Conservation (phyloP, 2,888 invertebrate species). For the Zaprionus bogoriensis region DNA sequence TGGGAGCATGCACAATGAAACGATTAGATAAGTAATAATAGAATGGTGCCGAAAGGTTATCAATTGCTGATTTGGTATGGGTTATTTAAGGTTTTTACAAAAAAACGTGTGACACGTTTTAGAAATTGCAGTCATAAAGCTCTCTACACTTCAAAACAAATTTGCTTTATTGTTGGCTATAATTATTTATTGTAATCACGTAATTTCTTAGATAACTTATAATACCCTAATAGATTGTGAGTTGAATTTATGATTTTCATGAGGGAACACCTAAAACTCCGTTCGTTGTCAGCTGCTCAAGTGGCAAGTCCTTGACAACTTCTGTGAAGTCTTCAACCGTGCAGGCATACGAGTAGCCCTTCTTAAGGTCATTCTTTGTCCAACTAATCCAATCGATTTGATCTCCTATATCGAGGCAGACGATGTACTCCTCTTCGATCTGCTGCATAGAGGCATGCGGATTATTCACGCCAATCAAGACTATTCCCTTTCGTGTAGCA, state of each 20-base stretch:
- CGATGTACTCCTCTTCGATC: constrained; percentile 63
- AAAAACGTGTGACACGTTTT: neutral
- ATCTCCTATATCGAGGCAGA: constrained; percentile 74
- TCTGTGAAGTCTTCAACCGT: constrained; percentile 67
- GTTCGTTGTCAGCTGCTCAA: constrained; percentile 54
- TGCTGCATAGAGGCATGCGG: constrained; percentile 73
- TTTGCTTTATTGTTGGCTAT: constrained; percentile 8
- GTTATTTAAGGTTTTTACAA: neutral
- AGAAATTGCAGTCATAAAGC: constrained; percentile 21
- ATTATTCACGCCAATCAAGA: constrained; percentile 84
- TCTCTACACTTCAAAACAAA: constrained; percentile 20
- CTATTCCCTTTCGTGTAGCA: constrained; percentile 82
- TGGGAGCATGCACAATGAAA: neutral
- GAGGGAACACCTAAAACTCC: constrained; percentile 63
- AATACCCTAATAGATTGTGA: neutral
- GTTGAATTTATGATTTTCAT: neutral
- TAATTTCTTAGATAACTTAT: constrained; percentile 5
- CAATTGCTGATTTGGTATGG: neutral
- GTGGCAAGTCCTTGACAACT: constrained; percentile 66
- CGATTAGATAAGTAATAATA: neutral
- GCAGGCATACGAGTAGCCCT: constrained; percentile 78
- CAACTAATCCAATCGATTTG: constrained; percentile 73
- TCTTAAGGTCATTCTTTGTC: constrained; percentile 62
- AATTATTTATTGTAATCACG: constrained; percentile 20
- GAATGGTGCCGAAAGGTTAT: neutral